Conservation (phyloP, 2,113 vertebrate species). For the Jaculus jaculus region DNA sequence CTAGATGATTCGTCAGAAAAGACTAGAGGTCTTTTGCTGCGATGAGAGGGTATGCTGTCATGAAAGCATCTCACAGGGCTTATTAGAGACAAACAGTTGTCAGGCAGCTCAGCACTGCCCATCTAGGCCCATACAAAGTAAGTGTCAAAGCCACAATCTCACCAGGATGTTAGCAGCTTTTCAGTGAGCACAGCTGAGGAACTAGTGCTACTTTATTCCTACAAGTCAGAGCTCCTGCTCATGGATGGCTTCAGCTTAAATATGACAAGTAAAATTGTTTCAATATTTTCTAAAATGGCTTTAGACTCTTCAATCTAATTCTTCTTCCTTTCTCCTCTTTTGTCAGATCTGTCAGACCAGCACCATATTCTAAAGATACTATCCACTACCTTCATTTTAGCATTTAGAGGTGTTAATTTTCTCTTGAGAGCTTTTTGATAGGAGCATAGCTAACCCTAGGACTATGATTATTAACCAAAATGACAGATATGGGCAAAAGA, state of each 20-base stretch:
- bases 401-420: neutral
- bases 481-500: neutral
- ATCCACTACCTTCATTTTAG: neutral
- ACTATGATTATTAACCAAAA: neutral
- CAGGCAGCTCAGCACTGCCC: neutral
- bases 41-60: neutral
- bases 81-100: neutral
- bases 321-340: neutral
- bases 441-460: fast-evolving
- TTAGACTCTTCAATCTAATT: neutral
- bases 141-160: neutral
- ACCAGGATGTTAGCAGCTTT: neutral
- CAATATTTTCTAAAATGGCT: neutral
- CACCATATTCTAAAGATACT: neutral
- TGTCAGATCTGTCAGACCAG: neutral
- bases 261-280: fast-evolving
- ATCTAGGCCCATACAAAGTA: neutral
- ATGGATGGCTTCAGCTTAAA: neutral
- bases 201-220: neutral
- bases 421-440: neutral
- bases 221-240: fast-evolving
- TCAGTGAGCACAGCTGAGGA: fast-evolving
- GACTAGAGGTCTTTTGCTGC: too few species aligned
- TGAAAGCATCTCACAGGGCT: too few species aligned
- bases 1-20: neutral